Percentiles rank a stretch among this genome's conserved stretches.
phyloP scores from a whole-genome alignment of 1,140 invertebrate genomes.

The Bactericera cockerelli region DNA sequence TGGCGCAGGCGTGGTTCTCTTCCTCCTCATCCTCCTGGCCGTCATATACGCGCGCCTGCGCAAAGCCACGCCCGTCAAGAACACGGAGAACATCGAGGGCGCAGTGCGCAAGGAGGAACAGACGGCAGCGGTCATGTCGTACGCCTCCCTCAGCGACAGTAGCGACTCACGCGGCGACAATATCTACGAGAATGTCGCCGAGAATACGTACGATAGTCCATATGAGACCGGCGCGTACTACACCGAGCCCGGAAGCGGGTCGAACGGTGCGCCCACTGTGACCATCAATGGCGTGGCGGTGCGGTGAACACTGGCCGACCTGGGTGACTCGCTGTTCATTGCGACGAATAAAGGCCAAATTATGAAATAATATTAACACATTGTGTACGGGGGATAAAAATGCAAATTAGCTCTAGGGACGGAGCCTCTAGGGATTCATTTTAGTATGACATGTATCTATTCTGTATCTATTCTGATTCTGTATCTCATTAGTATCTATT shows the following conservation, averaged over 20 bases:
- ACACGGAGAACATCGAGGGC: constrained; percentile 71
- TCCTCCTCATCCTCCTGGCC: constrained; percentile 54
- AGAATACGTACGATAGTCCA: constrained; percentile 53
- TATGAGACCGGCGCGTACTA: constrained; percentile 50
- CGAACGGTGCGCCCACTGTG: constrained; percentile 39
- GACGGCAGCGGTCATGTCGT: constrained; percentile 71
- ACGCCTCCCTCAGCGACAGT: constrained; percentile 57
- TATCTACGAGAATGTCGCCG: constrained; percentile 53
- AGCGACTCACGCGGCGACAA: constrained; percentile 39
- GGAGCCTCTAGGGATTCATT: too few species aligned
- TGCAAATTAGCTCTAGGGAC: too few species aligned
- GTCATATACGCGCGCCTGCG: constrained; percentile 62
- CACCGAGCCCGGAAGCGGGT: constrained; percentile 36
- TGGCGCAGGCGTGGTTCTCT: constrained; percentile 56
- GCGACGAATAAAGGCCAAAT: too few species aligned
- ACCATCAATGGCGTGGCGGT: constrained; percentile 57
- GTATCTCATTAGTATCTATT: too few species aligned
- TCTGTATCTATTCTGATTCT: too few species aligned
- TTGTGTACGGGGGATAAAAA: too few species aligned
- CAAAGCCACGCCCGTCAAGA: constrained; percentile 68
- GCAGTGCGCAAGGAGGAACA: constrained; percentile 69
- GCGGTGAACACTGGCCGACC: constrained; percentile 35
- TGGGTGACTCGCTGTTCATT: too few species aligned
- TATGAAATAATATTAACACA: too few species aligned
- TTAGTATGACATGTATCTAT: too few species aligned